phyloP scores from a whole-genome alignment of 2,797 vertebrate genomes.

The Psittacula derbiana region DNA sequence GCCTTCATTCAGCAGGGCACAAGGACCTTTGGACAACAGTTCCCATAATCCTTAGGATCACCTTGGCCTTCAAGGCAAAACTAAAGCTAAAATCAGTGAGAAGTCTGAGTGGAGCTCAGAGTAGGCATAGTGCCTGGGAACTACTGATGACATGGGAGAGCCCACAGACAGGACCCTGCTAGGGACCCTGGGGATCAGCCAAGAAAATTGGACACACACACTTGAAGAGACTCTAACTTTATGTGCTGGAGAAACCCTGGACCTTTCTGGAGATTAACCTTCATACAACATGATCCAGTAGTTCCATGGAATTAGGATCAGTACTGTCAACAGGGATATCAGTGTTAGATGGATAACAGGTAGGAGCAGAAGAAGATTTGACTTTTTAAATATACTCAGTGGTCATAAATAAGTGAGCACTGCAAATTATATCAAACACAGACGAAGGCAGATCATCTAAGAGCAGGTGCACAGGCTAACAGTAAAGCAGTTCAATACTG shows the following conservation, averaged over 20 bases:
- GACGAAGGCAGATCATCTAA: background rate
- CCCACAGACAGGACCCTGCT: background rate
- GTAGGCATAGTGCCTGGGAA: background rate
- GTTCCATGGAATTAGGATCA: background rate
- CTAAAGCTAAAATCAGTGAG: background rate
- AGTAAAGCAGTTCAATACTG: background rate
- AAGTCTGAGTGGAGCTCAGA: background rate
- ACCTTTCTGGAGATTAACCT: background rate
- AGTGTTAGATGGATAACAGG: background rate
- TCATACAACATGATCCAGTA: background rate
- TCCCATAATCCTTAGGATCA: background rate
- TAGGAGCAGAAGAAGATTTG: background rate
- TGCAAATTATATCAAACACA: background rate
- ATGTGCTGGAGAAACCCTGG: fast-evolving
- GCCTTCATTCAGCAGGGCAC: background rate
- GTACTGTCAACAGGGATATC: background rate
- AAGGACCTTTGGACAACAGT: background rate
- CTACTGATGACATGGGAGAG: background rate
- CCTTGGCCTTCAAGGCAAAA: background rate
- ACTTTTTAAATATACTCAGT: background rate
- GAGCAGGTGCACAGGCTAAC: background rate
- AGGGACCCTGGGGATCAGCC: background rate
- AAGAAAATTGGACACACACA: background rate
- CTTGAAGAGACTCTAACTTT: background rate
- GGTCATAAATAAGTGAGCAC: background rate